Evolutionary conservation across 2,797 vertebrate species (phyloP), one percentile per base, ranked within the genome.

Genomic region (Taeniopygia guttata): DNA sequence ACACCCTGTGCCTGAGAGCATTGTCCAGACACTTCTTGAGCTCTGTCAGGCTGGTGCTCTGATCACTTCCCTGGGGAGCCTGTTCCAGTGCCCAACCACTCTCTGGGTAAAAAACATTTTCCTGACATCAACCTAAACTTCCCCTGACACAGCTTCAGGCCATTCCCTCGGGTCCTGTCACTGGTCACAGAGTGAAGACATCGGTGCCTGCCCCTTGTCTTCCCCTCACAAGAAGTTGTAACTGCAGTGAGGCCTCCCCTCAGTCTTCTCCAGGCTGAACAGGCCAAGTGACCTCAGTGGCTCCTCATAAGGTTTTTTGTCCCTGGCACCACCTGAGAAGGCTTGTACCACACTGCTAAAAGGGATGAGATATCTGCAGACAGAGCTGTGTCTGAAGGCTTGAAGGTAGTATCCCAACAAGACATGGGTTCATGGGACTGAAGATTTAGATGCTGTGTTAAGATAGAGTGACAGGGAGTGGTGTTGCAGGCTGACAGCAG

Each of bases 161-260:
- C 64, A 6, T 55, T 70, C 26, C 34, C 49, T 48, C 11, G 36
- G 9, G 36, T 38, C 36, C 36, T 38, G 36, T 36, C 64, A 9
- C 4, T 42, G 73, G 10, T 10, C 26, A 34, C 11, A 30, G 42
- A 40, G 20, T 25, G 21, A 13, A 42, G 60, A 42, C 7, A 13
- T 27, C 26, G 30, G 48, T 40, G 56, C 2, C 55, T 62, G 55
- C 5, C 25, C 25, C 4, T 40, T 9, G 25, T 46, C 13, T 62
- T 8, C 20, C 21, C 8, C 26, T 54, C 10, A 26, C 0, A 0
- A 16, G 34, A 36, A 22, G 10, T 0, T 78, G 21, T 26, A 3
- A 2, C 48, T 48, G 34, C 34, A 22, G 5, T 32, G 48, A 54
- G 25, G 12, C 32, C 9, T 78, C 9, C 48, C 21, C 21, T 55